These are phyloP conservation scores for Pterocles burchelli DNA, from an alignment of 2,113 vertebrate species.

Conservation along the genomic window DNA sequence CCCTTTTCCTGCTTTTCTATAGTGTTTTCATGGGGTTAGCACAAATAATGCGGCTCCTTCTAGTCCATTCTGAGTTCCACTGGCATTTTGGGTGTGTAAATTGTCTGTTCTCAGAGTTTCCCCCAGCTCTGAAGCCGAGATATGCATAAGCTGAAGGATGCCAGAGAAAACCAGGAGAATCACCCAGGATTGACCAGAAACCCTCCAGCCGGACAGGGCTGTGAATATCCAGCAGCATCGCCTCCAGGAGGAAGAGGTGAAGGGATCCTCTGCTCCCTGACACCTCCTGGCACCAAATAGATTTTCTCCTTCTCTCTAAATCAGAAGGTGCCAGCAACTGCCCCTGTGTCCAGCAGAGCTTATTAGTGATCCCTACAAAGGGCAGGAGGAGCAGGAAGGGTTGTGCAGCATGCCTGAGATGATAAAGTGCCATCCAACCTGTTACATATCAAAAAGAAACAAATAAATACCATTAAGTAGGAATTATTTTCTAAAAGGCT, in stretches of 20 bases:
- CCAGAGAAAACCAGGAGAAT: background rate
- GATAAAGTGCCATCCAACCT: background rate
- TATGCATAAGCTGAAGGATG: background rate
- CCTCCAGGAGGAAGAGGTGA: background rate
- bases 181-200: background rate
- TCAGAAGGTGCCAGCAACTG: background rate
- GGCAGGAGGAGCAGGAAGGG: background rate
- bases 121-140: background rate
- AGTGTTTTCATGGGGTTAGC: background rate
- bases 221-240: background rate
- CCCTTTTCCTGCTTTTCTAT: background rate
- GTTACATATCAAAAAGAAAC: background rate
- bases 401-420: too few relatives aligned
- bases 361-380: fast-evolving
- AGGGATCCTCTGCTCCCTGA: background rate
- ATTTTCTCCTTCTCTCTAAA: background rate
- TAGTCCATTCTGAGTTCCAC: background rate
- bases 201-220: background rate
- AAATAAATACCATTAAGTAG: background rate
- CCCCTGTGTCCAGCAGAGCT: background rate
- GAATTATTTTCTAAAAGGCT: background rate
- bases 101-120: background rate
- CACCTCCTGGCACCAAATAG: background rate
- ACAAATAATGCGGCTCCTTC: background rate
- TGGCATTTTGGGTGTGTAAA: background rate